Evolutionary conservation across 1,140 invertebrate species (phyloP), one percentile per base, ranked within the genome.

Genomic region (Drosophila lacteicornis): DNA sequence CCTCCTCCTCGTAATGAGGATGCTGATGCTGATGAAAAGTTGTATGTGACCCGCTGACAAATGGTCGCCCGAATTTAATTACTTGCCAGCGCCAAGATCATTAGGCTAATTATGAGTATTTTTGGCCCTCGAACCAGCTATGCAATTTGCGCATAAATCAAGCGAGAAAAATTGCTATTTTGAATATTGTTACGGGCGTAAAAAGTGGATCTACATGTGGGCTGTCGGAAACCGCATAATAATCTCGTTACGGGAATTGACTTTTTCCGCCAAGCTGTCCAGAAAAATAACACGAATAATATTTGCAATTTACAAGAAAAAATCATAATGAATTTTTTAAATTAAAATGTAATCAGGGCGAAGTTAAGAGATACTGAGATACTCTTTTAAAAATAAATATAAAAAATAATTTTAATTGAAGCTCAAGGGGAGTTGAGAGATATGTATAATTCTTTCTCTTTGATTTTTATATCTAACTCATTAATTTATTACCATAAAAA

Each of bases 21-120:
- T 25, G 22, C 22, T 25, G 22, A 45, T 65, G 40, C 19, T 56
- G 40, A 50, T 74, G 73, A 75, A 75, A 80, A 80, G 67, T 79
- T 80, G 38, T 65, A 67, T 85, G 81, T 80, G 69, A 81, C 82
- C 57, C 70, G 81, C 53, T 86, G 79, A 86, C 66, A 86, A 81
- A 84, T 80, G 80, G 82, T 70, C 63, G 62, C 45, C 67, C 56
- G 68, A 77, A 81, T 67, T 62, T 85, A 85, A 85, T 85, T 81
- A 81, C 69, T 79, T 75, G 76, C 70, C 79, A 80, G 60, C 50
- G 63, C 50, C 59, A 38, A 67, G 66, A 75, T 78, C 74, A 80
- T 80, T 80, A 63, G 45, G 53, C 69, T 79, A 86, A 85, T 79
- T 80, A 80, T 63, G 13, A n/a, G 19, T 15, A 11, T 40, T 56